phyloP scores from a whole-genome alignment of 2,797 vertebrate species.

The Myotis planiceps region DNA sequence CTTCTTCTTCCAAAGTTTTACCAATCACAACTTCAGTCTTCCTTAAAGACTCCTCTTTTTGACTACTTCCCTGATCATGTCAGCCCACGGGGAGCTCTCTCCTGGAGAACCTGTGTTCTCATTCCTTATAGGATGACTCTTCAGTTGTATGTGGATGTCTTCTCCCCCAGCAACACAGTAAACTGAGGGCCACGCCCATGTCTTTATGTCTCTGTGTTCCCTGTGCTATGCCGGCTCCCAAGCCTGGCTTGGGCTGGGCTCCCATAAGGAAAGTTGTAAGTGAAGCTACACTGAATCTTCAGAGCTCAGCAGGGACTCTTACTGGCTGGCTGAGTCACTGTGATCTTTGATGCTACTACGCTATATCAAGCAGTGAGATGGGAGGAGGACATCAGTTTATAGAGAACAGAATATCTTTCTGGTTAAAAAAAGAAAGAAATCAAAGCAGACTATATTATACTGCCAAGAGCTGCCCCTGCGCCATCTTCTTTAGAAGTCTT shows the following conservation, averaged over 20 bases:
- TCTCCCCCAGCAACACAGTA: neutral
- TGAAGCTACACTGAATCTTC: neutral
- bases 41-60: neutral
- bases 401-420: neutral
- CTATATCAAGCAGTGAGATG: neutral
- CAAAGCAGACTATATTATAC: neutral
- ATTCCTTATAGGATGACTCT: neutral
- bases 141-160: too few relatives aligned
- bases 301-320: neutral
- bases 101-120: neutral
- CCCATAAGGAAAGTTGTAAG: neutral
- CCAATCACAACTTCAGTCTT: neutral
- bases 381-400: neutral
- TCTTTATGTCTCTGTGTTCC: neutral
- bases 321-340: too few relatives aligned
- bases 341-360: fast-evolving
- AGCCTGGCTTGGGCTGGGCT: neutral
- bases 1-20: neutral
- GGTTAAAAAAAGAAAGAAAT: neutral
- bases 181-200: fast-evolving
- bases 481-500: neutral
- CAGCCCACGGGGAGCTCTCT: neutral
- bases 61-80: neutral
- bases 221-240: neutral
- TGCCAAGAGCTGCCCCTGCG: too few relatives aligned